Conservation (phyloP, 2,113 vertebrate genomes). For the Climacteris rufus region DNA sequence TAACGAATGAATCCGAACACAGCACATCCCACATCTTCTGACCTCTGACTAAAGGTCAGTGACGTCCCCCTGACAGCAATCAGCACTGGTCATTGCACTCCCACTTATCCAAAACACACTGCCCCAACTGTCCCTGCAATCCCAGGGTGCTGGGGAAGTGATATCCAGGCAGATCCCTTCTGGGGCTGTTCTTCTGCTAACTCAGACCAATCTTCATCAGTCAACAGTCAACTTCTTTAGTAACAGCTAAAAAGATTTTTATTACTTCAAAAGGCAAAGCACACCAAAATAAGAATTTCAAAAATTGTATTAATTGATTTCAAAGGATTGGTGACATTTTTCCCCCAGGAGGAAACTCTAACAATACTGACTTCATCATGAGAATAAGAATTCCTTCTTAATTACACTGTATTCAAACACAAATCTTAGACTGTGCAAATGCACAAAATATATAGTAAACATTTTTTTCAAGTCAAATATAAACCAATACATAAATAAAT, state of each 20-base stretch:
- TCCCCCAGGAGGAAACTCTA: background rate
- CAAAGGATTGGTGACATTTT: background rate
- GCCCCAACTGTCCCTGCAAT: background rate
- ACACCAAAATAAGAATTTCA: background rate
- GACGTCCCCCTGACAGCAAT: conserved; percentile 48
- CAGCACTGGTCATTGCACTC: conserved; percentile 54
- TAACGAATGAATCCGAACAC: background rate
- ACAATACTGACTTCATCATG: background rate
- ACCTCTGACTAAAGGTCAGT: conserved; percentile 55
- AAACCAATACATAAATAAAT: background rate
- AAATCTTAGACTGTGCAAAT: background rate
- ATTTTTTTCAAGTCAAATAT: background rate
- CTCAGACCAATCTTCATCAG: background rate
- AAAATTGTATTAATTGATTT: background rate
- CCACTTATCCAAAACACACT: conserved; percentile 55
- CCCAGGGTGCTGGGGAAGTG: background rate
- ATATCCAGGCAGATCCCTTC: background rate
- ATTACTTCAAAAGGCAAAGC: background rate
- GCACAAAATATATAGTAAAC: background rate
- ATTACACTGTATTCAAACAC: fast-evolving
- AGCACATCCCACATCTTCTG: conserved; percentile 30
- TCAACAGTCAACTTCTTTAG: background rate
- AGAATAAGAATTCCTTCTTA: background rate
- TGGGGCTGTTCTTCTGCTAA: background rate
- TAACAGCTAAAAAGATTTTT: background rate